Percentiles rank a stretch among this genome's conserved stretches.
phyloP scores from a whole-genome alignment of 2,113 vertebrate genomes.

The Struthidea cinerea region DNA sequence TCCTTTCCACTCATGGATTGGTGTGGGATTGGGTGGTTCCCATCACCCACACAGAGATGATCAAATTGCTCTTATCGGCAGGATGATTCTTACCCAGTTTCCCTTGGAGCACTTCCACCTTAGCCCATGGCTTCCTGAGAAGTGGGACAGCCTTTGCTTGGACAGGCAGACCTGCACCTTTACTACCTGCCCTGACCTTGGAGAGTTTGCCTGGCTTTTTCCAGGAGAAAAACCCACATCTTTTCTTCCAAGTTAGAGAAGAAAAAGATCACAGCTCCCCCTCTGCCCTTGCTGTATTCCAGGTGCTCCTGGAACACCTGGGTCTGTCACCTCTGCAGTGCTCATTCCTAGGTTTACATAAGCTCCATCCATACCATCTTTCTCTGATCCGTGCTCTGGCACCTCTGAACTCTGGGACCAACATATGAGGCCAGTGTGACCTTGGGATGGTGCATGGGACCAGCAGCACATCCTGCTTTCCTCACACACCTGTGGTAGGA shows the following conservation, averaged over 20 bases:
- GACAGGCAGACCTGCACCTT: too few species aligned
- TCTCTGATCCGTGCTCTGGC: accelerated
- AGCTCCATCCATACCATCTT: not conserved
- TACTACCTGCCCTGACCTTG: not conserved
- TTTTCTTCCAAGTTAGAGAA: not conserved
- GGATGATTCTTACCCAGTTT: not conserved
- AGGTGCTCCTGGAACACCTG: not conserved
- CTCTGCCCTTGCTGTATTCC: not conserved
- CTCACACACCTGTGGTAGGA: accelerated
- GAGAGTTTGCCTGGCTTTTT: not conserved
- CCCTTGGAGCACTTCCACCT: not conserved
- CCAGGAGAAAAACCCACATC: accelerated
- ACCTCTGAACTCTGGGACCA: not conserved
- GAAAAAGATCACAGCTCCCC: not conserved
- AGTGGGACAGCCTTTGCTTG: not conserved
- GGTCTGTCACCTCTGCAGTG: not conserved
- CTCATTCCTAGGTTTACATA: not conserved
- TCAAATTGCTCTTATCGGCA: not conserved
- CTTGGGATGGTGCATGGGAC: not conserved
- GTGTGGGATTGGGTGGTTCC: not conserved
- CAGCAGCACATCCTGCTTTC: accelerated
- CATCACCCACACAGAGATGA: not conserved
- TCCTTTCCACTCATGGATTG: not conserved
- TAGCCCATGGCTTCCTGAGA: not conserved
- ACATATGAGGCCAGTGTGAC: accelerated